Percentiles rank a stretch among this genome's conserved stretches.
Evolutionary conservation across 2,888 invertebrate species (phyloP).

Genomic region (Rhimphoctona megacephalus): DNA sequence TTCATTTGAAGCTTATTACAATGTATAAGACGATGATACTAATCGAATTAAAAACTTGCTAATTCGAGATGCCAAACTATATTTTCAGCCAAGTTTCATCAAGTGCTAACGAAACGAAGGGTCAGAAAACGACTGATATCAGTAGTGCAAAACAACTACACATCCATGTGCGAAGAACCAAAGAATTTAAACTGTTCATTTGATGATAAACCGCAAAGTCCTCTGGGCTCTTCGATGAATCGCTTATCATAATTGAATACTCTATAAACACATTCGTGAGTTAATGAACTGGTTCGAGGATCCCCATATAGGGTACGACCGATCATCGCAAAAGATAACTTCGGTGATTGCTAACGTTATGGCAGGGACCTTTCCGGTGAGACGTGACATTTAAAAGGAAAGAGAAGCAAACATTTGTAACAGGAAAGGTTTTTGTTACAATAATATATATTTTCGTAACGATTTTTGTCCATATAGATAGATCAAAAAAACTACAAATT

Average conservation of each 20-base stretch:
- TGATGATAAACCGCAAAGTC: conserved; percentile 44
- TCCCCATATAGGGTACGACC: not conserved
- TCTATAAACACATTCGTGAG: conserved; percentile 70
- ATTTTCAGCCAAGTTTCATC: not conserved
- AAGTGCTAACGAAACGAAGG: not conserved
- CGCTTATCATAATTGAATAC: conserved; percentile 72
- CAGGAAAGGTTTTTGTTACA: not conserved
- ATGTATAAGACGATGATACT: too few relatives aligned
- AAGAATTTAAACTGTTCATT: conserved; percentile 16
- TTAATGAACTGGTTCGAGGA: conserved; percentile 66
- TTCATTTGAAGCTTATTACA: too few relatives aligned
- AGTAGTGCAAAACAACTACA: not conserved
- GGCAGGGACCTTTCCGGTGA: not conserved
- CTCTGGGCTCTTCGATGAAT: conserved; percentile 61
- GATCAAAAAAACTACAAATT: not conserved
- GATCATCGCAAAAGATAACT: conserved; percentile 6
- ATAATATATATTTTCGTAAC: not conserved
- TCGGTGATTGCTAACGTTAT: not conserved
- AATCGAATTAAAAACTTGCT: not conserved
- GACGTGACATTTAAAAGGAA: conserved; percentile 2
- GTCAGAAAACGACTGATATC: not conserved
- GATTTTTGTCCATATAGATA: not conserved
- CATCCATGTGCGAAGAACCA: not conserved
- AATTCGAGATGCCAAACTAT: not conserved
- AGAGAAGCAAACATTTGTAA: not conserved